Evolutionary conservation across 2,113 vertebrate genomes (phyloP).

Genomic region (Poeciliopsis retropinna): DNA sequence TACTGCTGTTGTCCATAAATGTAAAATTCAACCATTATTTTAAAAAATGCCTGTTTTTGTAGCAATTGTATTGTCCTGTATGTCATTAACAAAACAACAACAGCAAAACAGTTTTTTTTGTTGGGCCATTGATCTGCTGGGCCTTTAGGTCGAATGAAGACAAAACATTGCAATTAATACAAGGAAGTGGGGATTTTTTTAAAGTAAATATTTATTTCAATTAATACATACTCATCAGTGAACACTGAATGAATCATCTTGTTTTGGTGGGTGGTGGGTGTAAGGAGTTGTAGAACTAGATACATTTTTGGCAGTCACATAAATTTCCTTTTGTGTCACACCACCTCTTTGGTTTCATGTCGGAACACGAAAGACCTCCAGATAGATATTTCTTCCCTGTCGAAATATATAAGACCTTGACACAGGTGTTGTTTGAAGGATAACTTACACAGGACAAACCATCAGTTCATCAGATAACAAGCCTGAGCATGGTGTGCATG

Average conservation of each 20-base stretch:
- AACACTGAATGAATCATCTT: slow-evolving; percentile 44
- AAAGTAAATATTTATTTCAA: slow-evolving; percentile 34
- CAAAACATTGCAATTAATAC: slow-evolving; percentile 16
- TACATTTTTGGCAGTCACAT: slow-evolving; percentile 48
- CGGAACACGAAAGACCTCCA: slow-evolving; percentile 19
- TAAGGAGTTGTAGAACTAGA: slow-evolving; percentile 50
- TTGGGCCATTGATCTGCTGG: not conserved
- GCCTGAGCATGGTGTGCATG: slow-evolving; percentile 40
- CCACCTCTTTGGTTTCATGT: slow-evolving; percentile 17
- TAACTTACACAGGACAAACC: slow-evolving; percentile 47
- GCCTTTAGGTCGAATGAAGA: slow-evolving; percentile 28
- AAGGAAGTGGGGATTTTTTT: slow-evolving; percentile 27
- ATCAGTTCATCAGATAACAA: slow-evolving; percentile 50
- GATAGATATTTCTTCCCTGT: slow-evolving; percentile 38
- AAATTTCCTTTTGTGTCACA: slow-evolving; percentile 62
- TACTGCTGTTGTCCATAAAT: too few relatives aligned
- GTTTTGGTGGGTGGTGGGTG: slow-evolving; percentile 50
- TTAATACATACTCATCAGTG: slow-evolving; percentile 35
- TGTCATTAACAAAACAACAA: not conserved
- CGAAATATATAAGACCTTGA: slow-evolving; percentile 61
- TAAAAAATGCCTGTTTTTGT: too few relatives aligned
- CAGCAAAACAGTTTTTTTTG: not conserved
- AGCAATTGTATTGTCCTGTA: not conserved
- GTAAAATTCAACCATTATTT: too few relatives aligned
- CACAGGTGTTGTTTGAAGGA: slow-evolving; percentile 60